Conservation (phyloP, 2,888 invertebrate genomes). For the Blastobasis lacticolella region DNA sequence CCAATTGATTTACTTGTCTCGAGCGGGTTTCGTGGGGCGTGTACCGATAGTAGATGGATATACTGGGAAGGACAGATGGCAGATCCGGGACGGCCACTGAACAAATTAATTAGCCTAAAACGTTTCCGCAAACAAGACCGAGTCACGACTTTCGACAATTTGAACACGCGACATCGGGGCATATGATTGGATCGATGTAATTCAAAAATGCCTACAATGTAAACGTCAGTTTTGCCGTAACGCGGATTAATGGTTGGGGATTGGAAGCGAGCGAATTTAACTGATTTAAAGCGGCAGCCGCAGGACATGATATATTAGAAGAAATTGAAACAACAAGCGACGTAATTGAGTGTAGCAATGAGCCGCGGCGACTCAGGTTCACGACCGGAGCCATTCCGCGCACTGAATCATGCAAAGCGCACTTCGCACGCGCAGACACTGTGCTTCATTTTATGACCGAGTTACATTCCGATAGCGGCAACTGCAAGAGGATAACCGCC, state of each 20-base stretch:
- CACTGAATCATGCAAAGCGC: conserved; percentile 26
- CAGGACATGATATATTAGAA: conserved; percentile 10
- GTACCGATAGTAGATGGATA: conserved; percentile 16
- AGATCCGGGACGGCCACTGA: conserved; percentile 24
- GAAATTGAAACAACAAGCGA: conserved; percentile 34
- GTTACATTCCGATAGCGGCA: too few species aligned
- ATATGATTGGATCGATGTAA: conserved; percentile 18
- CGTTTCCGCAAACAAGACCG: conserved; percentile 19
- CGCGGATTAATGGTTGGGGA: conserved; percentile 30
- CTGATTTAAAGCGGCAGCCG: conserved; percentile 18
- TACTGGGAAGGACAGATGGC: conserved; percentile 38
- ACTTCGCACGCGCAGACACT: conserved; percentile 1
- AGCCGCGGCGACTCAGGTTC: conserved; percentile 35
- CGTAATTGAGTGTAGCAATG: conserved; percentile 44
- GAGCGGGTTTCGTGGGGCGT: conserved; percentile 8
- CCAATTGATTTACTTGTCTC: conserved; percentile 45
- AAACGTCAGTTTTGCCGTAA: conserved; percentile 24
- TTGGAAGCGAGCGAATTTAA: conserved; percentile 17
- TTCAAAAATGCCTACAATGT: conserved; percentile 23
- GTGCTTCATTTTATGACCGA: too few species aligned
- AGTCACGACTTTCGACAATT: conserved; percentile 25
- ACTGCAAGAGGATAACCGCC: too few species aligned
- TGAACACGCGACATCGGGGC: conserved; percentile 15
- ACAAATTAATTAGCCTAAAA: conserved; percentile 42
- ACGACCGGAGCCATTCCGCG: conserved; percentile 35